Base-by-base conservation (phyloP, 2,888 invertebrate species). In the Orthosia incerta region DNA sequence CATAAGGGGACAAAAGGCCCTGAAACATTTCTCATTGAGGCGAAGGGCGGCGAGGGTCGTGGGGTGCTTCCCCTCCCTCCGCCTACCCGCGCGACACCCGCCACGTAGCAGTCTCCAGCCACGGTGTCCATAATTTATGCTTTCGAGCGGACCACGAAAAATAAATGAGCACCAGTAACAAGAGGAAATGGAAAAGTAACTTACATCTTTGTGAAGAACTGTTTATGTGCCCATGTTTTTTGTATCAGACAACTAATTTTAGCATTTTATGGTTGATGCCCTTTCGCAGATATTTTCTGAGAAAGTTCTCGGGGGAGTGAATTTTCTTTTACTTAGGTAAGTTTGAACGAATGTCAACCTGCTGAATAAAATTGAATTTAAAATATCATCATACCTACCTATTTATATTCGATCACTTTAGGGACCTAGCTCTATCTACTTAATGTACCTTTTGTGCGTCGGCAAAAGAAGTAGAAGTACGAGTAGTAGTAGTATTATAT, bases 61-160 rank as follows among this genome's bases (percentile, higher is more conserved):
- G 80, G 87, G 90, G 87, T 76, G 81, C 76, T 55, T 57, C 73
- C 62, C 79, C 83, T 53, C 59, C 73, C 62, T 77, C 83, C 46
- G 79, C 72, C 74, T 72, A 57, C 15, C 63, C 57, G 59, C 74
- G 65, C 71, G 73, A 80, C 90, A 71, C 88, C 92, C 90, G 86
- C 90, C 89, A 89, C 93, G 91, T 89, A 91, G 88, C 92, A 90
- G 90, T 89, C 92, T 92, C 92, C 89, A 86, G 90, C 91, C 91
- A 88, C 92, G 91, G 93, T 94, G 95, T 95, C 95, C 95, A 95
- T 96, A 95, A 95, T 96, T 95, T 95, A 96, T 95, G 93, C 93
- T 91, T 90, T 93, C 91, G 92, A 93, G 91, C 91, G 92, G 94
- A 95, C 95, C 92, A 91, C 94, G 92, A 94, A 94, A 94, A 95